These are phyloP conservation scores for Enteromius argenteus DNA, from an alignment of 2,797 vertebrate genomes.

Conservation along the genomic window DNA sequence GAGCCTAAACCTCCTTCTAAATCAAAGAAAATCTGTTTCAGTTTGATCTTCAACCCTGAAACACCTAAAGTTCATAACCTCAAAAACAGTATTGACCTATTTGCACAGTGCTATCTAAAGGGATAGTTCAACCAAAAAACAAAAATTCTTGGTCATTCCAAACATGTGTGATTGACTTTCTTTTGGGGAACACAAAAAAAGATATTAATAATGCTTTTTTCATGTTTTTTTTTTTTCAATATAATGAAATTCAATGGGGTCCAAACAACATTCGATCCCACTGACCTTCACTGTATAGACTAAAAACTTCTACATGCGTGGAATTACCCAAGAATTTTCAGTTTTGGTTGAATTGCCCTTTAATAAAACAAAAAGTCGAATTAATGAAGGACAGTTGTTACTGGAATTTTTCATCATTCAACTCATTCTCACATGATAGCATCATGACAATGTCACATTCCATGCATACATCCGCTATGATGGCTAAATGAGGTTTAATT, in stretches of 20 bases:
- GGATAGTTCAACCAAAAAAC: background rate
- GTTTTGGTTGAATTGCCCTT: background rate
- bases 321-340: background rate
- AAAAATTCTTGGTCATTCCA: background rate
- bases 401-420: background rate
- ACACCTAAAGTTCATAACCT: background rate
- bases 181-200: background rate
- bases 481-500: background rate
- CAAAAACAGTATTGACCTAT: background rate
- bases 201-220: background rate
- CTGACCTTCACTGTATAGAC: background rate
- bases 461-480: background rate
- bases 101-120: background rate
- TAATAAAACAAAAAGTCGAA: background rate
- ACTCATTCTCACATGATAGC: slow-evolving; percentile 14
- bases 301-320: background rate
- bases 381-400: background rate
- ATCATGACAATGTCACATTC: slow-evolving; percentile 20
- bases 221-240: background rate
- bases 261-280: background rate
- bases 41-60: slow-evolving; percentile 3
- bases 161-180: background rate
- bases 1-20: slow-evolving; percentile 67
- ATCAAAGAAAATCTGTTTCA: slow-evolving; percentile 65
- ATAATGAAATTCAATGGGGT: background rate